phyloP scores from a whole-genome alignment of 2,113 vertebrate species.

The Ammodytes marinus region DNA sequence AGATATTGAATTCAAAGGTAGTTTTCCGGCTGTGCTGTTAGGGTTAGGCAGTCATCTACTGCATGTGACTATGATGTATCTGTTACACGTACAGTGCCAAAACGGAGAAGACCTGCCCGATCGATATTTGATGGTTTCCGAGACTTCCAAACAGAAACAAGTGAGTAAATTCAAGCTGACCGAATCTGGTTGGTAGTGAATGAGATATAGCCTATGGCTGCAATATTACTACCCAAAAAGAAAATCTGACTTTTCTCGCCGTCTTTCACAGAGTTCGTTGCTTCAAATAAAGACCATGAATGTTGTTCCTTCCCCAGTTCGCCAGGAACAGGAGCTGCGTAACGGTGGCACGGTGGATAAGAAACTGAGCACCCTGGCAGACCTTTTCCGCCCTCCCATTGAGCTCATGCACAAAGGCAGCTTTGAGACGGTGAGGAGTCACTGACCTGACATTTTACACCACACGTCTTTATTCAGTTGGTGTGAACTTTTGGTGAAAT shows the following conservation, averaged over 20 bases:
- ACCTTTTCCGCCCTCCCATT: constrained; percentile 98
- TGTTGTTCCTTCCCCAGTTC: constrained; percentile 84
- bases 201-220: neutral
- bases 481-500: constrained; percentile 47
- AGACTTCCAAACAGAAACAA: constrained; percentile 99
- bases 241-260: neutral
- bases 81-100: constrained; percentile 90
- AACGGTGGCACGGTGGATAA: constrained; percentile 97
- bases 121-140: constrained; percentile 99
- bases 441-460: constrained; percentile 33
- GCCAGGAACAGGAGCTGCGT: constrained; percentile 97
- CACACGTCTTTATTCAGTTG: constrained; percentile 19
- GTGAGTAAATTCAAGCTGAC: constrained; percentile 80
- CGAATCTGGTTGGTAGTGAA: neutral
- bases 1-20: neutral
- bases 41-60: neutral
- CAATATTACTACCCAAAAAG: neutral
- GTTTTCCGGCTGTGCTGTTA: neutral
- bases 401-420: constrained; percentile 99
- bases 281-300: neutral
- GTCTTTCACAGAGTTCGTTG: neutral
- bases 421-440: constrained; percentile 95
- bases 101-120: constrained; percentile 94
- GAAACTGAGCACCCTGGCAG: constrained; percentile 97
- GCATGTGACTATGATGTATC: neutral